Evolutionary conservation across 2,113 vertebrate genomes (phyloP).

Genomic region (Onychorhynchus coronatus): DNA sequence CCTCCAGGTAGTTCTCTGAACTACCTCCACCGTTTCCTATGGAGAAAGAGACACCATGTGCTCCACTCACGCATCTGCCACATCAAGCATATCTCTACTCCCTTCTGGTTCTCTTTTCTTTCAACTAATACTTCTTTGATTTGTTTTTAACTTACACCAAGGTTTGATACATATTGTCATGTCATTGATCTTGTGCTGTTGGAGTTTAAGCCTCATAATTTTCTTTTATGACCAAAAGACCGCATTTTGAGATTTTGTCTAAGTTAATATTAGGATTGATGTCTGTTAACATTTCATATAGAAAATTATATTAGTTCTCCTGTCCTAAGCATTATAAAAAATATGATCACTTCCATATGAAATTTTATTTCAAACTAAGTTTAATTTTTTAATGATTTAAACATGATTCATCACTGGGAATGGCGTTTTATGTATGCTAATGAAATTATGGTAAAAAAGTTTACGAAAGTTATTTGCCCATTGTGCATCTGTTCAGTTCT

Average conservation of each 20-base stretch:
- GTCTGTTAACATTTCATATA: not conserved
- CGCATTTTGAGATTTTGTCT: not conserved
- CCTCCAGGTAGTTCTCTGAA: too few species aligned
- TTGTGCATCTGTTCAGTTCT: not conserved
- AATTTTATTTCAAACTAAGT: not conserved
- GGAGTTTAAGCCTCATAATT: not conserved
- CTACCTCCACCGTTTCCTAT: not conserved
- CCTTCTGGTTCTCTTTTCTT: not conserved
- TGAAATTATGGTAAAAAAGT: not conserved
- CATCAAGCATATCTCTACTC: not conserved
- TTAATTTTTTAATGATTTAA: not conserved
- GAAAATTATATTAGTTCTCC: not conserved
- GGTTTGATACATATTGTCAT: not conserved
- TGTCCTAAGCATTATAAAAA: not conserved
- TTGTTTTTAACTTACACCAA: not conserved
- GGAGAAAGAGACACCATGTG: not conserved
- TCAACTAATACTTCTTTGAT: not conserved
- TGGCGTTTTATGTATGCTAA: not conserved
- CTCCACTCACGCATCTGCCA: not conserved
- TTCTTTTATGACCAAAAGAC: not conserved
- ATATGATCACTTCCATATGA: not conserved
- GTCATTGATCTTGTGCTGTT: not conserved
- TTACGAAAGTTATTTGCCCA: not conserved
- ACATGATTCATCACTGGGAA: not conserved
- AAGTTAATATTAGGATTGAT: not conserved